Evolutionary conservation across 2,888 invertebrate genomes (phyloP).

Genomic region (Mimas tiliae): DNA sequence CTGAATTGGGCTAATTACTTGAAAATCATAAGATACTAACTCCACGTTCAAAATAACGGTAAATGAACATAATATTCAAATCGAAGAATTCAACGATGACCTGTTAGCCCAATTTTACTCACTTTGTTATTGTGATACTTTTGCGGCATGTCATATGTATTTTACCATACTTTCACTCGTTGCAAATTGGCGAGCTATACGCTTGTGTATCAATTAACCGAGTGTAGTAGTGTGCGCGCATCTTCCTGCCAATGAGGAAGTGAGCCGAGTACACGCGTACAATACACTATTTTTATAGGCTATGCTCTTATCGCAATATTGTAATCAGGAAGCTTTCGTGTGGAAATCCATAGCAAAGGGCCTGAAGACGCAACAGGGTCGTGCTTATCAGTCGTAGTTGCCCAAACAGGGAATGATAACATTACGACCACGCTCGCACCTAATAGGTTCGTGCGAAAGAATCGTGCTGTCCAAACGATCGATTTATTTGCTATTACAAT

Average conservation of each 20-base stretch:
- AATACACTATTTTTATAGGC: conserved; percentile 17
- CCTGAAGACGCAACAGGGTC: conserved; percentile 13
- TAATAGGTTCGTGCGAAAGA: not conserved
- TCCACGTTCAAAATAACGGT: not conserved
- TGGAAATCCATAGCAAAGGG: conserved; percentile 7
- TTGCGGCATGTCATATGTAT: conserved; percentile 37
- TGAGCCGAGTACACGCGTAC: conserved; percentile 5
- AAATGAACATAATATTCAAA: not conserved
- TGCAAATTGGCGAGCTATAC: conserved; percentile 49
- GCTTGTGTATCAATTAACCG: conserved; percentile 25
- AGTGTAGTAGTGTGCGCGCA: conserved; percentile 29
- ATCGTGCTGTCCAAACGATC: not conserved
- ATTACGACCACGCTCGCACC: not conserved
- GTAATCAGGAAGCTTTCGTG: conserved; percentile 21
- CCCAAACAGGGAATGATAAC: conserved; percentile 6
- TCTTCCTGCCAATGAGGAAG: conserved; percentile 51
- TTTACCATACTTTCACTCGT: conserved; percentile 58
- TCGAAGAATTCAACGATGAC: not conserved
- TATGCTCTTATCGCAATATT: conserved; percentile 12
- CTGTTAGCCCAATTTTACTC: conserved; percentile 18
- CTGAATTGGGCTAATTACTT: not conserved
- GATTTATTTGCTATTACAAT: not conserved
- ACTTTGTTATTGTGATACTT: conserved; percentile 1
- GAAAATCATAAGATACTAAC: not conserved
- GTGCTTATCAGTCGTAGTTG: conserved; percentile 5